Evolutionary conservation across 2,797 vertebrate species (phyloP), one percentile per base, ranked within the genome.

Genomic region (Aplochiton taeniatus): DNA sequence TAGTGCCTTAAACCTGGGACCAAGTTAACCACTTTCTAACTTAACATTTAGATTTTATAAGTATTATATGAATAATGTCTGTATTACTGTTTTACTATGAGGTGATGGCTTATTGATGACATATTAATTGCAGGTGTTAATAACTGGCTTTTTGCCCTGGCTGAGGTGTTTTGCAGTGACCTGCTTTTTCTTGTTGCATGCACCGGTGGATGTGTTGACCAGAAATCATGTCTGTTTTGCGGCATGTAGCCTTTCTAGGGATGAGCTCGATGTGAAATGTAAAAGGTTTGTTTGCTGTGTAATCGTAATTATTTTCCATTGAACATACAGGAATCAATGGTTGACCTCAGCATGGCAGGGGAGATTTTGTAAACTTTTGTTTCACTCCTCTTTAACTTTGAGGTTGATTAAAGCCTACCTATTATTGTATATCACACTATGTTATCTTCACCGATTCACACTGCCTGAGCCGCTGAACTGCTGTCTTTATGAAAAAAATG

Each of bases 1-100:
- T 78, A 85, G 87, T 90, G 89, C 89, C 89, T 90, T 90, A 58
- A 79, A 75, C 68, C 64, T 65, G 59, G 79, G 74, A 85, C 79
- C 43, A 51, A 49, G 43, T 8, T 44, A 10, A 49, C 47, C 14
- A 60, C 47, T 43, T 42, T 59, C 11, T 82, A 67, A 48, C 53
- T 41, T 13, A 81, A 44, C 4, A 43, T 51, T 41, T 13, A 56
- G 41, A 51, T 11, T 60, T 68, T 58, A 42, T 61, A 19, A 46
- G 19, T 45, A 59, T 54, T 54, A 17, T 54, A 54, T 61, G 50
- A 50, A 61, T 50, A 51, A 16, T 51, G 67, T 45, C 12, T 66
- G 45, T 74, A 75, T 81, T 52, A 51, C n/a, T 52, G 45, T 63
- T 63, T 74, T 65, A 63, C 59, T 77, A 65, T 11, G 19, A 76